A percentile compares a stretch with the other conserved stretches of the same genome.
Evolutionary conservation across 2,888 invertebrate species (phyloP).

Genomic region (Eupithecia insigniata): DNA sequence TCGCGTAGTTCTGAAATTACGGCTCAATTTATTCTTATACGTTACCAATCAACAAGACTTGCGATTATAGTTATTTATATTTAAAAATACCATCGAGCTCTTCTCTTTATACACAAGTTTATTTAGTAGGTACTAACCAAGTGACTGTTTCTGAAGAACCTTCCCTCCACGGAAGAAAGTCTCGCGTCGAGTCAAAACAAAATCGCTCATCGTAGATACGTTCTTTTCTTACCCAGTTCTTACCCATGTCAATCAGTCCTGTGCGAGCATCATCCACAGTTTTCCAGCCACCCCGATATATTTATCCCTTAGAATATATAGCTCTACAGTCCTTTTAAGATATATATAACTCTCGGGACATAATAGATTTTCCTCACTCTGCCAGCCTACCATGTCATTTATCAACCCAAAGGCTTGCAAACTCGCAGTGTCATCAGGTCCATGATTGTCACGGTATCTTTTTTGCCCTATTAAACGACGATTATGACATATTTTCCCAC

Average conservation of each 20-base stretch:
- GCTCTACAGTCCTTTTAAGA: not conserved
- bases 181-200: not conserved
- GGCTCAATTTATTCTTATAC: constrained; percentile 5
- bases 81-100: not conserved
- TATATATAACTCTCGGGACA: not conserved
- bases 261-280: not conserved
- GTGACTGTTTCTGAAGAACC: too few relatives aligned
- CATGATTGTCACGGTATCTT: not conserved
- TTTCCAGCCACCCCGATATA: not conserved
- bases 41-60: not conserved
- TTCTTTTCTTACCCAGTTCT: too few relatives aligned
- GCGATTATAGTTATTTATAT: not conserved
- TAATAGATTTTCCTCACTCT: not conserved
- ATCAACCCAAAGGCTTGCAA: not conserved
- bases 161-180: not conserved
- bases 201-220: too few relatives aligned
- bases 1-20: constrained; percentile 11
- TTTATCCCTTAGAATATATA: not conserved
- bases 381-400: not conserved
- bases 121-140: too few relatives aligned
- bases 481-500: constrained; percentile 28
- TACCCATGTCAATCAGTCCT: not conserved
- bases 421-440: not conserved
- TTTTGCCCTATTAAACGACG: constrained; percentile 3
- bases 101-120: not conserved